Evolutionary conservation across 2,888 invertebrate genomes (phyloP).

Genomic region (Saturnia japonica): DNA sequence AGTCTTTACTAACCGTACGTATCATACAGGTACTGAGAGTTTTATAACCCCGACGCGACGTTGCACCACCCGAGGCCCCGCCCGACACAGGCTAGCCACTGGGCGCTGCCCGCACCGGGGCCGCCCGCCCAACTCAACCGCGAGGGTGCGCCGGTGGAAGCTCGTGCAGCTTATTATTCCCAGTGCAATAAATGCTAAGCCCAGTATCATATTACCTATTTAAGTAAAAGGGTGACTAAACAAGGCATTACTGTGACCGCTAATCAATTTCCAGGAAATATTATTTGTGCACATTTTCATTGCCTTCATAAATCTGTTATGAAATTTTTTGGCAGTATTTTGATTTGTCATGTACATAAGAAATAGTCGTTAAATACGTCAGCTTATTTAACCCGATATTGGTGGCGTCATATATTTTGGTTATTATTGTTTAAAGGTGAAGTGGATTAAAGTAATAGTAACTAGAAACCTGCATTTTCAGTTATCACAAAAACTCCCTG

Average conservation of each 20-base stretch:
- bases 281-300: neutral
- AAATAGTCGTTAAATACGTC: no score
- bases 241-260: neutral
- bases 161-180: slow-evolving; percentile 7
- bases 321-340: no score
- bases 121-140: slow-evolving; percentile 8
- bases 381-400: no score
- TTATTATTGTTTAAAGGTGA: no score
- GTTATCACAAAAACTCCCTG: no score
- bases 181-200: neutral
- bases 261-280: neutral
- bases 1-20: neutral
- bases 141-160: slow-evolving; percentile 5
- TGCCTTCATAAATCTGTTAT: neutral
- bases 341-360: no score
- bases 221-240: slow-evolving; percentile 13
- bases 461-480: no score
- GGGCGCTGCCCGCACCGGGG: neutral
- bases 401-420: no score
- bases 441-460: no score
- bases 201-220: slow-evolving; percentile 5
- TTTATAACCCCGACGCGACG: neutral
- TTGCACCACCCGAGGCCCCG: no score
- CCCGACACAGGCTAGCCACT: neutral
- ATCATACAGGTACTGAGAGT: neutral